Conservation (phyloP, 1,140 invertebrate genomes). For the Leptinotarsa undecemlineata region DNA sequence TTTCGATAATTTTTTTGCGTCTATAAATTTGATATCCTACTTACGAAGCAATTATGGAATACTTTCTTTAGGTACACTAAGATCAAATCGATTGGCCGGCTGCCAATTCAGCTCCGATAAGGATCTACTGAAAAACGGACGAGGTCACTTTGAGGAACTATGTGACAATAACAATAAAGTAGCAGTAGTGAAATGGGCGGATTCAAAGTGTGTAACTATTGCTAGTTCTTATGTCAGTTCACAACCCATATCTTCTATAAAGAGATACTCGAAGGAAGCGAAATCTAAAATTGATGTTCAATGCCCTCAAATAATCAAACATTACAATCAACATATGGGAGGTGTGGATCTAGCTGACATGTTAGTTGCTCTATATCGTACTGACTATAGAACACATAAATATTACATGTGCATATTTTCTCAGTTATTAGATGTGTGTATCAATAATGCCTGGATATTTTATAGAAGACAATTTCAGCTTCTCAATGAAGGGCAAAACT, state of each 20-base stretch:
- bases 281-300: constrained; percentile 48
- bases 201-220: constrained; percentile 26
- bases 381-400: constrained; percentile 36
- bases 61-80: constrained; percentile 18
- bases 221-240: constrained; percentile 35
- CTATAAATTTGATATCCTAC: background rate
- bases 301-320: constrained; percentile 53
- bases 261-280: constrained; percentile 45
- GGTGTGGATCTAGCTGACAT: constrained; percentile 32
- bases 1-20: constrained; percentile 28
- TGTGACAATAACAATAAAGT: constrained; percentile 30
- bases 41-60: constrained; percentile 16
- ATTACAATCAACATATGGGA: constrained; percentile 38
- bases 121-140: constrained; percentile 1
- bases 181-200: constrained; percentile 39
- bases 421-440: constrained; percentile 42
- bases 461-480: constrained; percentile 22
- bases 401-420: constrained; percentile 45
- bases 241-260: constrained; percentile 46
- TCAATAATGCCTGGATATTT: constrained; percentile 44
- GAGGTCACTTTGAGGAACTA: constrained; percentile 33
- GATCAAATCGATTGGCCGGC: constrained; percentile 2
- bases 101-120: background rate
- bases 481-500: background rate
- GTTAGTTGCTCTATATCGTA: constrained; percentile 40